Conservation (phyloP, 2,113 vertebrate genomes). For the Poeciliopsis retropinna region DNA sequence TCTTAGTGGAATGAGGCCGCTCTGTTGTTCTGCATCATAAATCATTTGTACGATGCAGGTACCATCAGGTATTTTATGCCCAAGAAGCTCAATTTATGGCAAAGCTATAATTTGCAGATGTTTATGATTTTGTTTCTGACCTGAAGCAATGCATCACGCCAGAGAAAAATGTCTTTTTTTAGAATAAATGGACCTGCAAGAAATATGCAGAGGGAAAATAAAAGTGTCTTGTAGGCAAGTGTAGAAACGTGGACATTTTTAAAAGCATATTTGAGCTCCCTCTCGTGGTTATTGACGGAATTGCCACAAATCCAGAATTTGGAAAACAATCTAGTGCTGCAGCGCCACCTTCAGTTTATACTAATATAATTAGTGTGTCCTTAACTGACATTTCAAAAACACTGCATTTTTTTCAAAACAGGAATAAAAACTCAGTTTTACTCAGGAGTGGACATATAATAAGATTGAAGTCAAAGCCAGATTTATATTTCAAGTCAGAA, state of each 20-base stretch:
- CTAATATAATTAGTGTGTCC: neutral
- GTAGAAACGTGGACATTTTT: neutral
- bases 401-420: neutral
- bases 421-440: neutral
- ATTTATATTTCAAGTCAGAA: neutral
- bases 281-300: conserved; percentile 38
- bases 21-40: conserved; percentile 35
- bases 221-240: neutral
- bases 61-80: conserved; percentile 1
- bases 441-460: neutral
- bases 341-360: conserved; percentile 1
- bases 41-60: conserved; percentile 7
- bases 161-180: neutral
- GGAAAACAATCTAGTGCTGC: neutral
- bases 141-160: neutral
- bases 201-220: neutral
- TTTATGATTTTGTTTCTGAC: neutral
- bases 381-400: neutral
- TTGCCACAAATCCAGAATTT: neutral
- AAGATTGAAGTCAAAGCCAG: neutral
- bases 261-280: conserved; percentile 46
- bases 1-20: conserved; percentile 16
- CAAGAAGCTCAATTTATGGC: neutral
- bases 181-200: neutral
- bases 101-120: neutral